Evolutionary conservation across 2,888 invertebrate genomes (phyloP), one percentile per base, ranked within the genome.

Genomic region (Saturnia pavonia): DNA sequence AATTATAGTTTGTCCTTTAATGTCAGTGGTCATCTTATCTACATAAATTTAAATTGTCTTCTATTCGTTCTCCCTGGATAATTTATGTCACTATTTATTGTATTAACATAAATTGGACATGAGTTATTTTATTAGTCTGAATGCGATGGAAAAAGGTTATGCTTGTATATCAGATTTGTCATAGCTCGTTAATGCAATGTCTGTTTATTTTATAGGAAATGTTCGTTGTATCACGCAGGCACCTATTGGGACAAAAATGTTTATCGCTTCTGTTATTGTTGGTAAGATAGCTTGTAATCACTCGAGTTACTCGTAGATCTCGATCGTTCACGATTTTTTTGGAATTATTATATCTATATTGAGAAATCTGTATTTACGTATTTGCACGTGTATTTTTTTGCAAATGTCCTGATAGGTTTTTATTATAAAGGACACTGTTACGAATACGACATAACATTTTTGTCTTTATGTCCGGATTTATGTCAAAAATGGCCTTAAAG

Each of bases 81-180:
- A 93, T 94, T 94, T 93, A 94, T 93, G 91, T 88, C 82, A 89
- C 88, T 92, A 92, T 94, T 93, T 94, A 94, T 93, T 90, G 90
- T 92, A 94, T 92, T 93, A 94, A 93, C 92, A 94, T 94, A 93
- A 94, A 93, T 93, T 94, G 92, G 90, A 91, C 93, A 85, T 93
- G 93, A 93, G 90, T 94, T 93, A 94, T 94, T 93, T 94, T 92
- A 94, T 90, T 91, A 85, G 85, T 79, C 86, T 82, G 85, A 92
- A 89, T 89, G 90, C 90, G 84, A 82, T 85, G 89, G 87, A 90
- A 88, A 90, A 90, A 90, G 91, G 88, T 91, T 91, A 91, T 89
- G 89, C 89, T 89, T 87, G 91, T 91, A 87, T 89, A 87, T 91
- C 88, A 85, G 89, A 91, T 90, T 92, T 90, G 91, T 92, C 91